Evolutionary conservation across 2,797 vertebrate species (phyloP).

Genomic region (Loriculus beryllinus): DNA sequence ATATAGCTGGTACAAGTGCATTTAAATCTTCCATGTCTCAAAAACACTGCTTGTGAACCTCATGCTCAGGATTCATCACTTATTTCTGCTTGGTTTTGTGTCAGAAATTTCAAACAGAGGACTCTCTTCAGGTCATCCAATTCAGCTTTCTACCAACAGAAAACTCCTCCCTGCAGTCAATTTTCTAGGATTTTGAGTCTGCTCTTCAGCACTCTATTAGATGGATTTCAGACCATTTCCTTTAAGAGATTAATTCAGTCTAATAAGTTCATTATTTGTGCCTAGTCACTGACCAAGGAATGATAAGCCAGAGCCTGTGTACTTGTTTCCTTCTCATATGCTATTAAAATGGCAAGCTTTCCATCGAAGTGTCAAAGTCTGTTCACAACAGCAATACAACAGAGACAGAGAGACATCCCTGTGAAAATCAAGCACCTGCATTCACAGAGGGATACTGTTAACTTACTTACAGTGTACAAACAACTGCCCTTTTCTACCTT

Average conservation of each 20-base stretch:
- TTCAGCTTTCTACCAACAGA: constrained; percentile 23
- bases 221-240: constrained; percentile 25
- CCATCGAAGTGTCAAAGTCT: background rate
- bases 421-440: background rate
- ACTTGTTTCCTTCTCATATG: background rate
- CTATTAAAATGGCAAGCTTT: background rate
- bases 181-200: constrained; percentile 33
- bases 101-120: background rate
- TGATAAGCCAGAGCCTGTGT: background rate
- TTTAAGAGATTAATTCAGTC: constrained; percentile 27
- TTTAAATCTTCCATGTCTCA: background rate
- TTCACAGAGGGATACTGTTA: background rate
- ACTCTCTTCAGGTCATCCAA: constrained; percentile 6
- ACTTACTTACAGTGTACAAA: background rate
- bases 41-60: background rate
- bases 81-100: background rate
- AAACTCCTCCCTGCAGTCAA: background rate
- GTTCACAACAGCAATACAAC: background rate
- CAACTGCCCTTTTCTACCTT: background rate
- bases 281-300: background rate
- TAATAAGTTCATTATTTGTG: background rate
- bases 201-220: constrained; percentile 3
- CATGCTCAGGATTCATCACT: background rate
- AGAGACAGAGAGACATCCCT: background rate
- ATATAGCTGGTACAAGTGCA: background rate